Conservation (phyloP, 2,113 vertebrate species). For the Salminus brasiliensis region DNA sequence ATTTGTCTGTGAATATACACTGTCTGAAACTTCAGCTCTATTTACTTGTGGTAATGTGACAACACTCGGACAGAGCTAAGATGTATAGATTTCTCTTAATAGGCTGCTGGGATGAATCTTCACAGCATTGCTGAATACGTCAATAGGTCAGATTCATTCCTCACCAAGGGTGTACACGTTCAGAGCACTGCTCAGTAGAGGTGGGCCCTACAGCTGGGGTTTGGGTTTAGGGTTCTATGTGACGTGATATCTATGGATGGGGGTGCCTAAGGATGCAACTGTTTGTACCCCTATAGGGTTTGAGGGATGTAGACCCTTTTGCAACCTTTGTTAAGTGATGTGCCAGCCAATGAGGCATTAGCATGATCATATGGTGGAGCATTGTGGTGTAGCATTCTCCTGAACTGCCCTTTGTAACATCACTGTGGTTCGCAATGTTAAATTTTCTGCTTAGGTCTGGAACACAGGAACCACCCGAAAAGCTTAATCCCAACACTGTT, state of each 20-base stretch:
- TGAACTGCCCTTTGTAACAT: not conserved
- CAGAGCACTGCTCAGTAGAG: not conserved
- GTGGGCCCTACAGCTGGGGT: not conserved
- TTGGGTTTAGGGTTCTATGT: not conserved
- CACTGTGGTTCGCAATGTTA: not conserved
- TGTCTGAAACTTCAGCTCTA: not conserved
- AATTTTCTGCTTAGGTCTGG: not conserved
- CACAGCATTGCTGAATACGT: not conserved
- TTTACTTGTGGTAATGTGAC: conserved; percentile 22
- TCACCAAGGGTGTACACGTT: not conserved
- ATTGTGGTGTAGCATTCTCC: not conserved
- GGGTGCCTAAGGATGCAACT: not conserved
- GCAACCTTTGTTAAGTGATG: not conserved
- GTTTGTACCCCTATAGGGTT: not conserved
- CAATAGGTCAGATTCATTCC: not conserved
- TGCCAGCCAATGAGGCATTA: not conserved
- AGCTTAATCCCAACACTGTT: too few species aligned
- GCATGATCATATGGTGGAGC: not conserved
- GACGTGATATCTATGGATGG: not conserved
- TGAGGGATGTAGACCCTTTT: not conserved
- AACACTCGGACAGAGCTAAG: not conserved
- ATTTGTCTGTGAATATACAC: conserved; percentile 7
- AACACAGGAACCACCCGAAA: too few species aligned
- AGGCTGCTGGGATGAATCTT: conserved; percentile 22
- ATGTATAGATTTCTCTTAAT: conserved; percentile 31